phyloP scores from a whole-genome alignment of 1,140 invertebrate species.

The Vollenhovia emeryi region DNA sequence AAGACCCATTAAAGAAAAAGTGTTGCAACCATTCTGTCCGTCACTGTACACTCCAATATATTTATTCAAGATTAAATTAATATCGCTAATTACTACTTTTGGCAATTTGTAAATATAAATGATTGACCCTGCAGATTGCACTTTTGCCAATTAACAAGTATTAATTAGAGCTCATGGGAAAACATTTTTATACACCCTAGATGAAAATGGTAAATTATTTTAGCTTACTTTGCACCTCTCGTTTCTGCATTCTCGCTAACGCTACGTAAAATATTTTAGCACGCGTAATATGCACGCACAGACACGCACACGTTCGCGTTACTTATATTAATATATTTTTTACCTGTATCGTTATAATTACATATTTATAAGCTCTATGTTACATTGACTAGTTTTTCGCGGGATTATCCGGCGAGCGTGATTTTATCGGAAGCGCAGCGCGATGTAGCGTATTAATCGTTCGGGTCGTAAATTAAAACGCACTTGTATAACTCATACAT shows the following conservation, averaged over 20 bases:
- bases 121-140: not conserved
- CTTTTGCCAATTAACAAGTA: not conserved
- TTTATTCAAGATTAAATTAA: not conserved
- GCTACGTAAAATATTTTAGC: not conserved
- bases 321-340: slow-evolving; percentile 28
- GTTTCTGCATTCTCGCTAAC: not conserved
- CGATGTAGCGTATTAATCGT: slow-evolving; percentile 55
- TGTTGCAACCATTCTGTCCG: too few relatives aligned
- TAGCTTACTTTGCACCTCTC: not conserved
- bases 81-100: slow-evolving; percentile 2
- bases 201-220: slow-evolving; percentile 2
- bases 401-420: slow-evolving; percentile 33
- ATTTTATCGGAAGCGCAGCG: slow-evolving; percentile 50
- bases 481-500: slow-evolving; percentile 48
- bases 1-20: too few relatives aligned
- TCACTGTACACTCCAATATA: too few relatives aligned
- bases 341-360: slow-evolving; percentile 33
- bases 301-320: not conserved
- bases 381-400: not conserved
- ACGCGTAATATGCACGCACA: not conserved
- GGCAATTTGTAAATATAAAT: not conserved
- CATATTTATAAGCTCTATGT: slow-evolving; percentile 44
- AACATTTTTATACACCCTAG: not conserved
- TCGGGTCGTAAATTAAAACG: slow-evolving; percentile 46
- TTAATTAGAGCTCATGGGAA: not conserved